Evolutionary conservation across 2,797 vertebrate species (phyloP).

Genomic region (Harpagifer antarcticus): DNA sequence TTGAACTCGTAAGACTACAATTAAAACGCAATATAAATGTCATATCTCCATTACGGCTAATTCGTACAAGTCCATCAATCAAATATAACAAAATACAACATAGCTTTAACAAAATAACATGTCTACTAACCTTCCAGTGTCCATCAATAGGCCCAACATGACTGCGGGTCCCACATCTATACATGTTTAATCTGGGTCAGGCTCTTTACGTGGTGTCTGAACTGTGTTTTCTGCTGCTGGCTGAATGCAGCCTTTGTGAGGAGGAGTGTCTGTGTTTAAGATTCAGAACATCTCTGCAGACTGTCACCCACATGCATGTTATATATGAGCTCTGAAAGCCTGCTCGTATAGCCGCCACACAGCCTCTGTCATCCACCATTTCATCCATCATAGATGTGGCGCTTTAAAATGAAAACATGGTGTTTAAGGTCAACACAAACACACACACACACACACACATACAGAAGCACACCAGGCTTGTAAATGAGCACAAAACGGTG

Average conservation of each 20-base stretch:
- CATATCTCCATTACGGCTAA: no score
- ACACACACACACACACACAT: background rate
- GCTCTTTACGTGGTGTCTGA: conserved; percentile 15
- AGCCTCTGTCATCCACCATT: conserved; percentile 41
- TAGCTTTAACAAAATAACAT: no score
- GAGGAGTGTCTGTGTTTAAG: conserved; percentile 52
- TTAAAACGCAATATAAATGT: no score
- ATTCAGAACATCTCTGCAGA: conserved; percentile 65
- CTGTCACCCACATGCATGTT: conserved; percentile 53
- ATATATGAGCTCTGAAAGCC: conserved; percentile 54
- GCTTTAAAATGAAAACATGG: conserved; percentile 29
- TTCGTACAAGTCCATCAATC: no score
- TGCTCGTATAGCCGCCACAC: conserved; percentile 39
- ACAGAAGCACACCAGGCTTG: background rate
- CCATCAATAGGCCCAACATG: no score
- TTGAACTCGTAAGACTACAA: no score
- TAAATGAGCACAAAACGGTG: background rate
- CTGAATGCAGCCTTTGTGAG: conserved; percentile 59
- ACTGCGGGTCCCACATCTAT: no score
- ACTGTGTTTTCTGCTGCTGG: conserved; percentile 23
- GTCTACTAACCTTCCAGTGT: no score
- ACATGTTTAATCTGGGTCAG: conserved; percentile 25
- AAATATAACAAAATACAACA: no score
- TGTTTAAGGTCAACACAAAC: conserved; percentile 30
- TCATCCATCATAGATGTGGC: conserved; percentile 48